These are phyloP conservation scores for Harpalus rubripes DNA, from an alignment of 2,888 invertebrate genomes.

Conservation along the genomic window DNA sequence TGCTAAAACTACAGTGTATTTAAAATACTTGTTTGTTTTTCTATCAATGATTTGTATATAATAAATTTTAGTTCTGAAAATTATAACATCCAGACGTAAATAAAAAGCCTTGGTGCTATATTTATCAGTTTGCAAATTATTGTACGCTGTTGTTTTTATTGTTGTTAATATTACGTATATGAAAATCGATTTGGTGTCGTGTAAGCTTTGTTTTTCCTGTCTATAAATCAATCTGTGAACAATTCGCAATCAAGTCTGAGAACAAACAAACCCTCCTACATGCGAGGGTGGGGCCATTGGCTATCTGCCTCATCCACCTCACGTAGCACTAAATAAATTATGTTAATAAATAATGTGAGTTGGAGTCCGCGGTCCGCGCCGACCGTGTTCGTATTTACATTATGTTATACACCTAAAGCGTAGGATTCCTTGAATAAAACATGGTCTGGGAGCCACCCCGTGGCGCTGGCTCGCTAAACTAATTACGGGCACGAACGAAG, in stretches of 20 bases:
- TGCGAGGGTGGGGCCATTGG: constrained; percentile 28
- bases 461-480: constrained; percentile 67
- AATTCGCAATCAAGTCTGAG: constrained; percentile 38
- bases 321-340: constrained; percentile 60
- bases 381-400: constrained; percentile 56
- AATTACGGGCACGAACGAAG: constrained; percentile 56
- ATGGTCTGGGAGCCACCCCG: constrained; percentile 62
- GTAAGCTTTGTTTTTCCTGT: neutral
- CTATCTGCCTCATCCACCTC: constrained; percentile 15
- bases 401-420: constrained; percentile 59
- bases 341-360: constrained; percentile 55
- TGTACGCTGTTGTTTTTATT: too few species aligned
- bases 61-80: too few species aligned
- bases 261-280: constrained; percentile 22
- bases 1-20: too few species aligned
- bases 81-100: too few species aligned
- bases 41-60: too few species aligned
- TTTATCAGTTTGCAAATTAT: too few species aligned
- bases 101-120: too few species aligned
- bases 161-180: too few species aligned
- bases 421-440: constrained; percentile 65
- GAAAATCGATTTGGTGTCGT: too few species aligned
- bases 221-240: constrained; percentile 6
- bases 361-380: constrained; percentile 8
- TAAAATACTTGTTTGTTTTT: too few species aligned